Evolutionary conservation across 2,113 vertebrate genomes (phyloP).

Genomic region (Odocoileus hemionus): DNA sequence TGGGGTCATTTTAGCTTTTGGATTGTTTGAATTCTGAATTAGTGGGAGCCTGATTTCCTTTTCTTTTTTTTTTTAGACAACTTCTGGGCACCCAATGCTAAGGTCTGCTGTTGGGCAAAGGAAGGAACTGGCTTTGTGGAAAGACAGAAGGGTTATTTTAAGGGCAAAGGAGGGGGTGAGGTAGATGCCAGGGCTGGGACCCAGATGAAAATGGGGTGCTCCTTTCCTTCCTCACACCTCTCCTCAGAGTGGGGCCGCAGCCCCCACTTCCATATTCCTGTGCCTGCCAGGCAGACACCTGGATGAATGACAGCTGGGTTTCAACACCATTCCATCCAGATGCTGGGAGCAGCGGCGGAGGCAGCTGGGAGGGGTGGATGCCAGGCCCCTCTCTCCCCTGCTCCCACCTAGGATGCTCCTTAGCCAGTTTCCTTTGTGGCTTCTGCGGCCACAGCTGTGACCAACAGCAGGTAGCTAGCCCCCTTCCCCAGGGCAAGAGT

Average conservation of each 20-base stretch:
- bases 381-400: background rate
- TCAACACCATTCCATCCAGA: background rate
- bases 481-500: conserved; percentile 32
- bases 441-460: background rate
- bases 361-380: background rate
- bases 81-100: background rate
- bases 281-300: background rate
- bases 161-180: background rate
- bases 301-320: background rate
- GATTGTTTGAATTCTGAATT: conserved; percentile 48
- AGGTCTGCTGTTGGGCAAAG: conserved; percentile 3
- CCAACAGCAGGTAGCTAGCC: background rate
- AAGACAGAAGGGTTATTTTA: background rate
- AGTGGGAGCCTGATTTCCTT: conserved; percentile 15
- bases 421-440: background rate
- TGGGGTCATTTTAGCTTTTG: conserved; percentile 27
- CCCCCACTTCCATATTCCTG: background rate
- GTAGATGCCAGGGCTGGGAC: background rate
- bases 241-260: background rate
- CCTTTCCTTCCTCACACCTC: background rate
- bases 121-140: background rate
- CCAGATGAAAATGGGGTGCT: background rate
- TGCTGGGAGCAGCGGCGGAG: background rate
- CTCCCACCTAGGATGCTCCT: background rate
- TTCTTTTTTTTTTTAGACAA: conserved; percentile 30